Percentiles rank a stretch among this genome's conserved stretches.
Conservation (phyloP, 2,888 invertebrate species). For the Synergus umbraculus region DNA sequence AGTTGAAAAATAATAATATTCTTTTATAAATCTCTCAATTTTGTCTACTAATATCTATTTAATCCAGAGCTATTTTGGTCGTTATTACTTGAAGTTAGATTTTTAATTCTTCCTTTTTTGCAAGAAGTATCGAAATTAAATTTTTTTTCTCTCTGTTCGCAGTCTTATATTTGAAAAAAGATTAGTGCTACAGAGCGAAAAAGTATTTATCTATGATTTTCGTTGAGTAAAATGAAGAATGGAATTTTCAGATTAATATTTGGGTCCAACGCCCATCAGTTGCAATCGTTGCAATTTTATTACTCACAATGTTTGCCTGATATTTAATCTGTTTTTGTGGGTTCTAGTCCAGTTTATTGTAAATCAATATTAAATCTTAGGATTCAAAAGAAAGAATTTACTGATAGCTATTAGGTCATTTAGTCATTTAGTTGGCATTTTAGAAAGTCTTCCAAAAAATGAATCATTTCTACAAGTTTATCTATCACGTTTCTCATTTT, state of each 20-base stretch:
- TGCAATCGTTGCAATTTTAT: neutral
- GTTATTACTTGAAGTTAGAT: no score
- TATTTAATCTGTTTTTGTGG: neutral
- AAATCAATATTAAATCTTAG: neutral
- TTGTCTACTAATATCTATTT: neutral
- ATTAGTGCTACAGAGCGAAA: no score
- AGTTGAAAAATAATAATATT: neutral
- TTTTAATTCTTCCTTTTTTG: no score
- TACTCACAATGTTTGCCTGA: constrained; percentile 1
- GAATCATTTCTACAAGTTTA: neutral
- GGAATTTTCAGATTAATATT: no score
- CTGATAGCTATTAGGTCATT: neutral
- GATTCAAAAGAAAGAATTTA: neutral
- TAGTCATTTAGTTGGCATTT: neutral
- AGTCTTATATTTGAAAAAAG: no score
- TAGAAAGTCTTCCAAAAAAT: constrained; percentile 2
- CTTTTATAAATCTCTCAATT: neutral
- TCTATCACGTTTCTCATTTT: neutral
- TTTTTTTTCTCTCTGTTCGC: no score
- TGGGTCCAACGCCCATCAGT: neutral
- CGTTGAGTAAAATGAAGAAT: no score
- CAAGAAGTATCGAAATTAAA: no score
- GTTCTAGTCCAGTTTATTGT: neutral
- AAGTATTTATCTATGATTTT: no score
- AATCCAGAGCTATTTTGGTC: no score